A percentile compares a stretch with the other conserved stretches of the same genome.
These are phyloP conservation scores for Bombyx huttoni DNA, from an alignment of 2,888 invertebrate species.

Conservation along the genomic window DNA sequence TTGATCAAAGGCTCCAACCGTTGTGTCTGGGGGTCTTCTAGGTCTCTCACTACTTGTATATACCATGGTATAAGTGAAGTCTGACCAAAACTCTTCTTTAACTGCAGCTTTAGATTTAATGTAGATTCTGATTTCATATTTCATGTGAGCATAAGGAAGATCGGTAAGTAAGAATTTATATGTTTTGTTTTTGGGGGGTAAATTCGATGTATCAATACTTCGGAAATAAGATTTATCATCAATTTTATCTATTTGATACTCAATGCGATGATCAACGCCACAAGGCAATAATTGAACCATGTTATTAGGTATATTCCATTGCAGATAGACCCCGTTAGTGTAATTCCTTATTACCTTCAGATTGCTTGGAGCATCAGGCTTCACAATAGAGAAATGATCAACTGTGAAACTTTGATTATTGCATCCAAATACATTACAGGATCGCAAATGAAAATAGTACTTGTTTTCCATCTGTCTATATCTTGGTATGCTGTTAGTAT, in stretches of 20 bases:
- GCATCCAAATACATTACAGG: slow-evolving; percentile 75
- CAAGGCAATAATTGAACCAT: slow-evolving; percentile 39
- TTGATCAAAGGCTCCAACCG: slow-evolving; percentile 82
- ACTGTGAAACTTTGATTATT: slow-evolving; percentile 62
- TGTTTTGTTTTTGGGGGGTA: slow-evolving; percentile 41
- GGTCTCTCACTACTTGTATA: slow-evolving; percentile 76
- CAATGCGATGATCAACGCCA: slow-evolving; percentile 52
- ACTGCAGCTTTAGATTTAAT: slow-evolving; percentile 71
- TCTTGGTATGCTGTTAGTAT: slow-evolving; percentile 34
- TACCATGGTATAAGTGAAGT: slow-evolving; percentile 72
- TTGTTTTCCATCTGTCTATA: slow-evolving; percentile 54
- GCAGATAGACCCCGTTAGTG: slow-evolving; percentile 45
- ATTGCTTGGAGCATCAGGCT: slow-evolving; percentile 39
- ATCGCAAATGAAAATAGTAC: slow-evolving; percentile 74
- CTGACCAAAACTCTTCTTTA: slow-evolving; percentile 79
- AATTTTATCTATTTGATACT: slow-evolving; percentile 62
- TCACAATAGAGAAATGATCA: slow-evolving; percentile 70
- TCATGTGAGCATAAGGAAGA: slow-evolving; percentile 76
- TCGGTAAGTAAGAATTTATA: slow-evolving; percentile 60
- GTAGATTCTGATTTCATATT: slow-evolving; percentile 81
- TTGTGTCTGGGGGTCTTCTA: slow-evolving; percentile 77
- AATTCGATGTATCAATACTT: slow-evolving; percentile 41
- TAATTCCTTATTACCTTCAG: slow-evolving; percentile 31
- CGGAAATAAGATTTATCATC: slow-evolving; percentile 49
- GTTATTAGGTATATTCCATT: slow-evolving; percentile 47